phyloP scores from a whole-genome alignment of 2,888 invertebrate genomes.

The Eugnorisma glareosa region DNA sequence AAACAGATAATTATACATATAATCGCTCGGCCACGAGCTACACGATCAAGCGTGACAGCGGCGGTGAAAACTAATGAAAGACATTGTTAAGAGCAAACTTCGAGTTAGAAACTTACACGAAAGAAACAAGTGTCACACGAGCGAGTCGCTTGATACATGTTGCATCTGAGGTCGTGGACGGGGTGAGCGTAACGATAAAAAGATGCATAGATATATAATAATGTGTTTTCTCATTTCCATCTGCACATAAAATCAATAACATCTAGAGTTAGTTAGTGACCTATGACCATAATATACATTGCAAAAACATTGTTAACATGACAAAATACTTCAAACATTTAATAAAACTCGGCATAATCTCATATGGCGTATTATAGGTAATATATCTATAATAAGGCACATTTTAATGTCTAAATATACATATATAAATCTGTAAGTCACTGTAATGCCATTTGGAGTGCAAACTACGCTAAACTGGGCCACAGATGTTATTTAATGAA shows the following conservation, averaged over 20 bases:
- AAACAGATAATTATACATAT: neutral
- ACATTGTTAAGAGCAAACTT: neutral
- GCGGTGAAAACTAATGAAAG: neutral
- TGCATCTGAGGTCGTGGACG: neutral
- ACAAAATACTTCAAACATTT: constrained; percentile 41
- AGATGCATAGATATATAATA: constrained; percentile 5
- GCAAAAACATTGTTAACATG: constrained; percentile 54
- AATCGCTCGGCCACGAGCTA: neutral
- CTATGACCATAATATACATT: constrained; percentile 65
- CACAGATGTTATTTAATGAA: constrained; percentile 38
- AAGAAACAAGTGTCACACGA: neutral
- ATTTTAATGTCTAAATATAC: constrained; percentile 82
- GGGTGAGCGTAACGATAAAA: neutral
- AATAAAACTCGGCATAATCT: constrained; percentile 58
- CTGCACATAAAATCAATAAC: constrained; percentile 26
- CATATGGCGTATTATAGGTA: constrained; percentile 63
- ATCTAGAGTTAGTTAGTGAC: constrained; percentile 51
- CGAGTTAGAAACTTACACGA: neutral
- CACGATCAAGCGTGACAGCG: neutral
- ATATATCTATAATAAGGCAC: constrained; percentile 69
- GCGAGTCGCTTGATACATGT: neutral
- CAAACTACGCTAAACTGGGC: constrained; percentile 62
- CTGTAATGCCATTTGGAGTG: constrained; percentile 83
- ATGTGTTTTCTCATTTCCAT: constrained; percentile 3
- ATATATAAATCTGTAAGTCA: constrained; percentile 81